Evolutionary conservation across 2,888 invertebrate species (phyloP).

Genomic region (Trichacis sp.): DNA sequence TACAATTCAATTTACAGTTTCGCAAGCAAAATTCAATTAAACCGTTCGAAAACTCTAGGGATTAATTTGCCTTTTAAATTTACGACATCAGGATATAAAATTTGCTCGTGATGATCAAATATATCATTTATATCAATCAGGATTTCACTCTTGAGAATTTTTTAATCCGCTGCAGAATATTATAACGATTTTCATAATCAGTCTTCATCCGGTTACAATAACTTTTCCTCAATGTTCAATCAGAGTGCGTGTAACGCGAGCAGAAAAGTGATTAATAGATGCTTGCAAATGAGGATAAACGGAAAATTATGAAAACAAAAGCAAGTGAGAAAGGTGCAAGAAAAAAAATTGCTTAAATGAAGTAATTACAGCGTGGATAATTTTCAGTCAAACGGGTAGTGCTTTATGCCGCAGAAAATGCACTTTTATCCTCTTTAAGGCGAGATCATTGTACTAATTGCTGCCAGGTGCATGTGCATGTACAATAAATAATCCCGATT

Average conservation of each 20-base stretch:
- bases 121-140: not conserved
- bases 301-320: constrained; percentile 2
- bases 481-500: constrained; percentile 58
- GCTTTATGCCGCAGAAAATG: constrained; percentile 49
- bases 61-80: no score
- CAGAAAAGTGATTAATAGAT: not conserved
- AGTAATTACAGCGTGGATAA: constrained; percentile 49
- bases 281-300: constrained; percentile 4
- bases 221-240: not conserved
- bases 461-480: constrained; percentile 51
- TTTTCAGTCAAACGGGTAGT: constrained; percentile 47
- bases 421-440: constrained; percentile 36
- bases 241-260: not conserved
- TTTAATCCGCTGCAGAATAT: not conserved
- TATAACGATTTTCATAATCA: not conserved
- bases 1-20: no score
- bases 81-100: not conserved
- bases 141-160: not conserved
- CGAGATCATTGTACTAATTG: constrained; percentile 58
- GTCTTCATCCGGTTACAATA: not conserved
- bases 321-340: constrained; percentile 26
- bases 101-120: not conserved
- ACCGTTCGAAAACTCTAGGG: no score
- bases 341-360: constrained; percentile 43
- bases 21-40: no score